Evolutionary conservation across 1,140 invertebrate genomes (phyloP).

Genomic region (Heliconius eleuchia): DNA sequence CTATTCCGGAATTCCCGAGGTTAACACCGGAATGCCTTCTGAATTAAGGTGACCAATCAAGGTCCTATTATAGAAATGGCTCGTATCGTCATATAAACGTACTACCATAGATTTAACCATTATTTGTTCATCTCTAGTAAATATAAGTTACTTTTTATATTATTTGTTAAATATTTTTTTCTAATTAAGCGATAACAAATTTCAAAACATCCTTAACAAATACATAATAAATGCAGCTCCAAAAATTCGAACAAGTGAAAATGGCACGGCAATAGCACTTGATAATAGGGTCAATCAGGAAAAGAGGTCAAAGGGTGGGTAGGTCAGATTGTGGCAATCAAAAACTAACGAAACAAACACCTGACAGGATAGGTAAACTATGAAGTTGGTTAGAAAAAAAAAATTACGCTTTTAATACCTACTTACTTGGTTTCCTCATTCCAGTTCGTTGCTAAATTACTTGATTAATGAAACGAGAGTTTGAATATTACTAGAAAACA

Average conservation of each 20-base stretch:
- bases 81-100: conserved; percentile 9
- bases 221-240: not conserved
- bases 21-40: conserved; percentile 63
- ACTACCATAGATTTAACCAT: not conserved
- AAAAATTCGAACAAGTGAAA: conserved; percentile 9
- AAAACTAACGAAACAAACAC: conserved; percentile 47
- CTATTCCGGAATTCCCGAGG: conserved; percentile 63
- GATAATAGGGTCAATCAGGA: conserved; percentile 27
- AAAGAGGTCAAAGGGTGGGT: conserved; percentile 26
- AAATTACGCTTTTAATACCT: conserved; percentile 37
- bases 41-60: conserved; percentile 68
- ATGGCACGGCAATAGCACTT: conserved; percentile 12
- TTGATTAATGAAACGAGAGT: not conserved
- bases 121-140: too few relatives aligned
- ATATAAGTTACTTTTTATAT: too few relatives aligned
- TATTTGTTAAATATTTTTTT: not conserved
- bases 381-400: conserved; percentile 38
- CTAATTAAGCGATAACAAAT: not conserved
- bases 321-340: conserved; percentile 48
- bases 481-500: not conserved
- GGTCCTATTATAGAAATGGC: conserved; percentile 31
- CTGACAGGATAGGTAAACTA: conserved; percentile 42
- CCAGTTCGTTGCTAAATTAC: not conserved
- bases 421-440: not conserved
- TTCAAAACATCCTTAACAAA: not conserved